A percentile compares a stretch with the other conserved stretches of the same genome.
Evolutionary conservation across 2,113 vertebrate species (phyloP).

Genomic region (Puntigrus tetrazona): DNA sequence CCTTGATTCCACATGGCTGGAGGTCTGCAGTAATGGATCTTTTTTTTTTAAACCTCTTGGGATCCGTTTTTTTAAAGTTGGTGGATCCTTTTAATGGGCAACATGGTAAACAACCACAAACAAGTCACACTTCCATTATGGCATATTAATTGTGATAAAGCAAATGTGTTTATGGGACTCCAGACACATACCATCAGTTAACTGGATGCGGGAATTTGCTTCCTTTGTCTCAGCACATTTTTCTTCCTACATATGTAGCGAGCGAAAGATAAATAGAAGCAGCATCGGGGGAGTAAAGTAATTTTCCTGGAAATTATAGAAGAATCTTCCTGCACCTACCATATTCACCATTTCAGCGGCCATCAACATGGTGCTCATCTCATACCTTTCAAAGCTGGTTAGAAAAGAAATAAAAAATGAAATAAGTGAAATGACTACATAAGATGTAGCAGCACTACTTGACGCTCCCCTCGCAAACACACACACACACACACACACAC

Average conservation of each 20-base stretch:
- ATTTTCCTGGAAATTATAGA: constrained; percentile 29
- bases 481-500: neutral
- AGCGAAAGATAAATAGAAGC: constrained; percentile 16
- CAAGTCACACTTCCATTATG: neutral
- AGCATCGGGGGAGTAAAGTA: constrained; percentile 12
- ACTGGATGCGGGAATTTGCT: constrained; percentile 1
- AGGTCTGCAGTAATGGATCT: constrained; percentile 1
- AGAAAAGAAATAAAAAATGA: constrained; percentile 32
- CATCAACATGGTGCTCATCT: constrained; percentile 31
- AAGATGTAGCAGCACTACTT: constrained; percentile 10
- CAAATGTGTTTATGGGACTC: neutral
- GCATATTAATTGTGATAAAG: constrained; percentile 14
- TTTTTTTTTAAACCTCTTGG: neutral
- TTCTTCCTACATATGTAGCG: neutral
- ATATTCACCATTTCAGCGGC: constrained; percentile 6
- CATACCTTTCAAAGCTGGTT: constrained; percentile 39
- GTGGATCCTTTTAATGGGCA: neutral
- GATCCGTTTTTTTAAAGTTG: neutral
- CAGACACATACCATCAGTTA: constrained; percentile 6
- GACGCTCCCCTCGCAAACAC: neutral
- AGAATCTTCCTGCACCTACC: neutral
- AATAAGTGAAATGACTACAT: constrained; percentile 29
- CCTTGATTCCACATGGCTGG: neutral
- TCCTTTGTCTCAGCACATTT: constrained; percentile 29
- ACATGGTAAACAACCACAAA: neutral